Percentiles rank a stretch among this genome's conserved stretches.
These are phyloP conservation scores for Eurystomus glaucurus DNA, from an alignment of 2,797 vertebrate species.

Conservation along the genomic window DNA sequence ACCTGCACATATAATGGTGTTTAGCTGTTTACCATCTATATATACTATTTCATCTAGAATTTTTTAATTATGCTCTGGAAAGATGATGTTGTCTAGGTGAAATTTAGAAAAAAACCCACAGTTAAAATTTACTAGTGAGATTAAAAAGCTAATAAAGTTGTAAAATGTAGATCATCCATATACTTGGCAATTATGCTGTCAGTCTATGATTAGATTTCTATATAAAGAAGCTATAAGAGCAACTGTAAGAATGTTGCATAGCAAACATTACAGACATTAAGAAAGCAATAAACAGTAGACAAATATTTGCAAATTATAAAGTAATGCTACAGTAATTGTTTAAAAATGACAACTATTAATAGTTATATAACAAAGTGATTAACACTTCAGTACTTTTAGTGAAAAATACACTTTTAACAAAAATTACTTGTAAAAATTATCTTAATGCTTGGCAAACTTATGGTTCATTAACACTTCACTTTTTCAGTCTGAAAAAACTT, in stretches of 20 bases:
- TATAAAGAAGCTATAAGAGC: slow-evolving; percentile 5
- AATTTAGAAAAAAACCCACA: background rate
- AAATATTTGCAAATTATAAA: background rate
- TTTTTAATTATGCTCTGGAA: background rate
- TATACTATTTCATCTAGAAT: background rate
- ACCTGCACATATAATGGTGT: background rate
- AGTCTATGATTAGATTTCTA: slow-evolving; percentile 55
- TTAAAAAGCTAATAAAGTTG: slow-evolving; percentile 45
- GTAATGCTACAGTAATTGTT: background rate
- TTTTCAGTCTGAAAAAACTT: background rate
- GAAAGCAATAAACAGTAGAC: background rate
- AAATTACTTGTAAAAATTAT: background rate
- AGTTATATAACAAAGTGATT: background rate
- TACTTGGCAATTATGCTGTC: slow-evolving; percentile 19
- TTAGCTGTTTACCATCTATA: background rate
- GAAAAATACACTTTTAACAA: background rate
- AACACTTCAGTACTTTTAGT: background rate
- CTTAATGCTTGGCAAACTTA: background rate
- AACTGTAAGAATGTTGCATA: background rate
- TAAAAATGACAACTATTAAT: background rate
- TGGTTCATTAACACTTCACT: background rate
- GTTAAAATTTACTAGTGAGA: slow-evolving; percentile 13
- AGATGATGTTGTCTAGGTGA: background rate
- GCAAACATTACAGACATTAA: background rate
- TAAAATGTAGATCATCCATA: background rate